phyloP scores from a whole-genome alignment of 2,797 vertebrate genomes.

The Cynodonichthys magdalenae region DNA sequence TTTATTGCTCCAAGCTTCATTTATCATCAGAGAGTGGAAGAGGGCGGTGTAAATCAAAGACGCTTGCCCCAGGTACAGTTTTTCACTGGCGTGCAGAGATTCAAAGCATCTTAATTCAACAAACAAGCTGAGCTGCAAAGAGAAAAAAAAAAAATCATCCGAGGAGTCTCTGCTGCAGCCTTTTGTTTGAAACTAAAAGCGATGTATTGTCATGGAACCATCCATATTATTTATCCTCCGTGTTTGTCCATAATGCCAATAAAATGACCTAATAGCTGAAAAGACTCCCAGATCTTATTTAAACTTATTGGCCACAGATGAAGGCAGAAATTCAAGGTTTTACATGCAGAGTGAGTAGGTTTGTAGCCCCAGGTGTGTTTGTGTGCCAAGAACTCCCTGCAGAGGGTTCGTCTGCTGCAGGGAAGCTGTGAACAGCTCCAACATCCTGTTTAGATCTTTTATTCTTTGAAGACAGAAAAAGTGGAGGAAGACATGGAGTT shows the following conservation, averaged over 20 bases:
- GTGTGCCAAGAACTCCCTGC: constrained; percentile 31
- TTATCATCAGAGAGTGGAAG: constrained; percentile 31
- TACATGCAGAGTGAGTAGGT: constrained; percentile 33
- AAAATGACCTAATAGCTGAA: neutral
- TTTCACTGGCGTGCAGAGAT: constrained; percentile 18
- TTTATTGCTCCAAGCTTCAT: constrained; percentile 32
- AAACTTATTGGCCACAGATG: constrained; percentile 7
- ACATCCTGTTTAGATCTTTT: constrained; percentile 36
- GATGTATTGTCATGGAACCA: too few relatives aligned
- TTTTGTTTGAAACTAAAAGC: constrained; percentile 21
- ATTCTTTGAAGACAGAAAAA: constrained; percentile 16
- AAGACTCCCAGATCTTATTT: constrained; percentile 6
- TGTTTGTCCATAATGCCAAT: too few relatives aligned
- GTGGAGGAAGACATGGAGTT: constrained; percentile 10
- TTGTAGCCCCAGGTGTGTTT: constrained; percentile 30
- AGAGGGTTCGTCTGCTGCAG: constrained; percentile 37
- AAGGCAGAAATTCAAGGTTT: constrained; percentile 17
- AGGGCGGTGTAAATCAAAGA: constrained; percentile 46
- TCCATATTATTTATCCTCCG: too few relatives aligned
- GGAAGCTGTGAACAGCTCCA: constrained; percentile 24
- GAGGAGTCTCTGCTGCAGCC: constrained; percentile 30
- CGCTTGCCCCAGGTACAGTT: constrained; percentile 26
- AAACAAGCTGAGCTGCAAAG: constrained; percentile 24
- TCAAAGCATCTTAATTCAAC: constrained; percentile 30
- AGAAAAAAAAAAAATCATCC: constrained; percentile 38